Conservation (phyloP, 2,888 invertebrate species). For the Aphidoletes aphidimyza region DNA sequence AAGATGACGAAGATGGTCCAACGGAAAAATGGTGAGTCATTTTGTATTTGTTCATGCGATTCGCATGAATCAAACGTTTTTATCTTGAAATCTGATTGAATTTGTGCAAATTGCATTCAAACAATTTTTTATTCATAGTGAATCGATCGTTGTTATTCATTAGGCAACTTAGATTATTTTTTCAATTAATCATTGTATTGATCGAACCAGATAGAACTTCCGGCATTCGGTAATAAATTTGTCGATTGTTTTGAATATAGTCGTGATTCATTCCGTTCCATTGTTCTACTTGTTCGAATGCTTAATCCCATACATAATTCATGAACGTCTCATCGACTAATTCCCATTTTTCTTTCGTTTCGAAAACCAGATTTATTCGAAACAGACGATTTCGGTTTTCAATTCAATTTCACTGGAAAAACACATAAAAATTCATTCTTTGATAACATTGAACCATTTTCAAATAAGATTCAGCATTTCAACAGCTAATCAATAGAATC, state of each 20-base stretch:
- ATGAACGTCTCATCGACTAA: no score
- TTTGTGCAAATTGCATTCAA: not conserved
- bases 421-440: not conserved
- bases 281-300: no score
- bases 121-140: not conserved
- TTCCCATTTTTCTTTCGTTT: no score
- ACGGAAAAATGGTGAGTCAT: slow-evolving; percentile 64
- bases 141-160: not conserved
- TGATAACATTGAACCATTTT: not conserved
- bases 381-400: no score
- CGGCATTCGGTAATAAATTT: slow-evolving; percentile 5
- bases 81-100: no score
- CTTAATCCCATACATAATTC: no score
- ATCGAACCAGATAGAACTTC: not conserved
- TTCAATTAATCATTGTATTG: not conserved
- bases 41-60: not conserved
- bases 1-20: slow-evolving; percentile 61
- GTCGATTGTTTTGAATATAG: not conserved
- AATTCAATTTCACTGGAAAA: not conserved
- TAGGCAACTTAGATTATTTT: not conserved
- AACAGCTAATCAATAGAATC: not conserved
- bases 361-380: no score
- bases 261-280: no score
- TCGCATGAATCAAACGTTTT: no score
- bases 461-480: not conserved